Evolutionary conservation across 2,113 vertebrate genomes (phyloP).

Genomic region (Genyomyrus donnyi): DNA sequence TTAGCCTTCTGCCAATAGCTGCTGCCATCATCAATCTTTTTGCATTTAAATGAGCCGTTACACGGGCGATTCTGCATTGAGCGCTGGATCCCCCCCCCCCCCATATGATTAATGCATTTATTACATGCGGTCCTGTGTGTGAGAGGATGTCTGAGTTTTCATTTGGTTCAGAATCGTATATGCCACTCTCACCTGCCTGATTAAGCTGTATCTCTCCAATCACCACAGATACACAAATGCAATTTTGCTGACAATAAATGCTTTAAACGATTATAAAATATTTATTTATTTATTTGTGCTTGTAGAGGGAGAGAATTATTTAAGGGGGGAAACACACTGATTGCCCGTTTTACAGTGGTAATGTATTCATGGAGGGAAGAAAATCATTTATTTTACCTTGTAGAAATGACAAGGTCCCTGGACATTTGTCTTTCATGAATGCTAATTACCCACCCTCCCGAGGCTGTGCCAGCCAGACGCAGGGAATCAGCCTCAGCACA

Average conservation of each 20-base stretch:
- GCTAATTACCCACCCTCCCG: conserved; percentile 54
- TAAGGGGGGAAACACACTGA: background rate
- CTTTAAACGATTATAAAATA: background rate
- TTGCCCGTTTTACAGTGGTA: conserved; percentile 17
- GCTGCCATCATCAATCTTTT: background rate
- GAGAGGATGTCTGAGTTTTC: background rate
- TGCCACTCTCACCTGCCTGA: background rate
- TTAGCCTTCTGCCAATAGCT: background rate
- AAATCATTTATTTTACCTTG: conserved; percentile 44
- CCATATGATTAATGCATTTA: conserved; percentile 7
- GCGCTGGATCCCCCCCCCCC: background rate
- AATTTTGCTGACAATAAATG: background rate
- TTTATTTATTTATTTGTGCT: conserved; percentile 2
- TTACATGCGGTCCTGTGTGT: background rate
- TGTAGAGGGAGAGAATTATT: background rate
- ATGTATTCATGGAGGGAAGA: conserved; percentile 33
- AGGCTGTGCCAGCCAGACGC: conserved; percentile 30
- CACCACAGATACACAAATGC: background rate
- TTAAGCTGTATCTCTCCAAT: background rate
- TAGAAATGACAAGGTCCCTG: conserved; percentile 50
- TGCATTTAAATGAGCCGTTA: background rate
- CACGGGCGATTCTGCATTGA: background rate
- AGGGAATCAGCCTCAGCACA: background rate
- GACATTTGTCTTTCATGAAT: conserved; percentile 56
- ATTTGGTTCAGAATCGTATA: background rate